Evolutionary conservation across 2,113 vertebrate species (phyloP), one percentile per base, ranked within the genome.

Genomic region (Heterochromis multidens): DNA sequence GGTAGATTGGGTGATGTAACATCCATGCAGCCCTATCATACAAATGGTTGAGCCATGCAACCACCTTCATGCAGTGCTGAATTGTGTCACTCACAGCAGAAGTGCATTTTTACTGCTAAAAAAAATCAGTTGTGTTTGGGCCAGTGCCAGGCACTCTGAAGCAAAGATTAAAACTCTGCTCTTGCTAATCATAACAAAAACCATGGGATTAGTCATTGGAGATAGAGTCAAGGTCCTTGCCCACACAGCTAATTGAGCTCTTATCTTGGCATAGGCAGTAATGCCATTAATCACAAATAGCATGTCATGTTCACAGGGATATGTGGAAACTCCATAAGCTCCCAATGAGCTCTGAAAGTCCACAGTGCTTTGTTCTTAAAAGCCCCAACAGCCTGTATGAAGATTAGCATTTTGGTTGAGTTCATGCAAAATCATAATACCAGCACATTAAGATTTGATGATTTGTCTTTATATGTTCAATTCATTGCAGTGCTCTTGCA

Each of bases 201-300:
- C 82, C 83, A 83, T 46, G 78, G 91, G 91, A 94, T 94, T 92
- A 95, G 91, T 91, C 89, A 86, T 35, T 89, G 90, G 84, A 93
- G 91, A 92, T 91, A 49, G 86, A 91, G 93, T 93, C 94, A 89
- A 94, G 94, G 92, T 94, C 90, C 85, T 91, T 89, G 88, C 90
- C 91, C 90, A 88, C 84, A 87, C 84, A 82, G 84, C 89, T 94
- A 94, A 95, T 93, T 92, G 91, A 90, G 91, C 86, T 93, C 86
- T 93, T 94, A 94, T 95, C 90, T 90, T 54, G 35, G 84, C 80
- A 83, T 87, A 70, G 89, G 54, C 67, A 37, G 81, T 89, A 84
- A 93, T 78, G 81, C 63, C 88, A 92, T 94, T 94, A 92, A 94
- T 94, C 92, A 90, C 87, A 93, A 89, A 88, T 83, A 61, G 37